Percentiles rank a stretch among this genome's conserved stretches.
Conservation (phyloP, 2,797 vertebrate genomes). For the Limnodromus scolopaceus region DNA sequence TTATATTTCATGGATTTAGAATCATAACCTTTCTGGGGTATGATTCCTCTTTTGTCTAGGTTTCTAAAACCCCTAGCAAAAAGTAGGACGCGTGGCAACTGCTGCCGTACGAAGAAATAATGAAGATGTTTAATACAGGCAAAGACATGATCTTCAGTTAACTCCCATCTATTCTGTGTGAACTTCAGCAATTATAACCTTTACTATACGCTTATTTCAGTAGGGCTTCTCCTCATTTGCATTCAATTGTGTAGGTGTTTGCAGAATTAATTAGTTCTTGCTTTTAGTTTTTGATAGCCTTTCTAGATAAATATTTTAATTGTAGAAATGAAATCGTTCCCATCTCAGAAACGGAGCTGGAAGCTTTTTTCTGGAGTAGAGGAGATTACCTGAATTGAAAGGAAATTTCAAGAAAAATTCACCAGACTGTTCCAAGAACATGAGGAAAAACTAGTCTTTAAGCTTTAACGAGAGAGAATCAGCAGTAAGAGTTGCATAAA, state of each 20-base stretch:
- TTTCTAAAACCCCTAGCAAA: not conserved
- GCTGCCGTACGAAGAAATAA: not conserved
- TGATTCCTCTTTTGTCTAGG: not conserved
- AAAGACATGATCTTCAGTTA: not conserved
- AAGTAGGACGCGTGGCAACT: not conserved
- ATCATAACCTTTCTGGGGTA: not conserved
- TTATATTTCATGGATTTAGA: not conserved
- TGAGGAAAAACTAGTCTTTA: not conserved
- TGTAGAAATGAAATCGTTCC: not conserved
- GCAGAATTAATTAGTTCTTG: not conserved
- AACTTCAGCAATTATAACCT: not conserved
- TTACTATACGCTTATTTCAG: not conserved
- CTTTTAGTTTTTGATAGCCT: not conserved
- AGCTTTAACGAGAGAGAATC: not conserved
- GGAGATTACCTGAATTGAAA: not conserved
- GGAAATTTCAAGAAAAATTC: not conserved
- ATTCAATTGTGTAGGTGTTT: not conserved
- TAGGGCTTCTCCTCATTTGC: not conserved
- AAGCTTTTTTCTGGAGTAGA: not conserved
- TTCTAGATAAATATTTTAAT: not conserved
- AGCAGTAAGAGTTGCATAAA: not conserved
- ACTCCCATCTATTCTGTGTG: accelerated
- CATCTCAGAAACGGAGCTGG: not conserved
- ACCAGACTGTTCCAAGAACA: not conserved
- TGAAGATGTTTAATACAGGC: not conserved